These are phyloP conservation scores for Oxytorus armatus DNA, from an alignment of 2,888 invertebrate species.

Conservation along the genomic window DNA sequence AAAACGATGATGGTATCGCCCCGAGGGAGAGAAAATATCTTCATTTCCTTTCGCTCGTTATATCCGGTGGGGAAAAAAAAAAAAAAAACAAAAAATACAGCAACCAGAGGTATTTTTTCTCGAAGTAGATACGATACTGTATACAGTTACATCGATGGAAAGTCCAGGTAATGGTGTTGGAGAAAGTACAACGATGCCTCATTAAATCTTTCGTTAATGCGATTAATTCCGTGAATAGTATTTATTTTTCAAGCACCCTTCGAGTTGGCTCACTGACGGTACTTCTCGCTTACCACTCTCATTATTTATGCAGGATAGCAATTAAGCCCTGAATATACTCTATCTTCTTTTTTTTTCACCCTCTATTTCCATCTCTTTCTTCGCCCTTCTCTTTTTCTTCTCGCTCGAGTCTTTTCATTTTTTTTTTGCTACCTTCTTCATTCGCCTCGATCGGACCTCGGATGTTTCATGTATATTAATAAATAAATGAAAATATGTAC, in stretches of 20 bases:
- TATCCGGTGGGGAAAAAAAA: conserved; percentile 1
- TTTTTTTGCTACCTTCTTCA: conserved; percentile 7
- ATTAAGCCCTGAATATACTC: conserved; percentile 48
- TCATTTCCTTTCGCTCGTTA: conserved; percentile 20
- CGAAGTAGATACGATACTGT: not conserved
- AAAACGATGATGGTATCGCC: conserved; percentile 24
- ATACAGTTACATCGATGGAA: conserved; percentile 6
- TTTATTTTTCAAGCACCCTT: conserved; percentile 56
- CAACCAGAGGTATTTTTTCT: not conserved
- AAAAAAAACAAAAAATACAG: conserved; percentile 9
- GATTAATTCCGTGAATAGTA: conserved; percentile 60
- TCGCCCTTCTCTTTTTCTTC: not conserved
- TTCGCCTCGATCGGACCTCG: conserved; percentile 33
- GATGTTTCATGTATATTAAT: conserved; percentile 49
- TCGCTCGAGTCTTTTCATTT: not conserved
- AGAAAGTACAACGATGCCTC: conserved; percentile 41
- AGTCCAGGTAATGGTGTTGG: not conserved
- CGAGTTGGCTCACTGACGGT: conserved; percentile 21
- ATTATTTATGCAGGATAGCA: conserved; percentile 60
- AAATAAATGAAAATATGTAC: conserved; percentile 23
- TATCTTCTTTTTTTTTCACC: conserved; percentile 17
- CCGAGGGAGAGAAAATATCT: conserved; percentile 11
- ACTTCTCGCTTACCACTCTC: conserved; percentile 54
- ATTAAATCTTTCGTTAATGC: conserved; percentile 60
- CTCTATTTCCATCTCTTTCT: conserved; percentile 12